A percentile compares a stretch with the other conserved stretches of the same genome.
Conservation (phyloP, 2,113 vertebrate species). For the Furnarius figulus region DNA sequence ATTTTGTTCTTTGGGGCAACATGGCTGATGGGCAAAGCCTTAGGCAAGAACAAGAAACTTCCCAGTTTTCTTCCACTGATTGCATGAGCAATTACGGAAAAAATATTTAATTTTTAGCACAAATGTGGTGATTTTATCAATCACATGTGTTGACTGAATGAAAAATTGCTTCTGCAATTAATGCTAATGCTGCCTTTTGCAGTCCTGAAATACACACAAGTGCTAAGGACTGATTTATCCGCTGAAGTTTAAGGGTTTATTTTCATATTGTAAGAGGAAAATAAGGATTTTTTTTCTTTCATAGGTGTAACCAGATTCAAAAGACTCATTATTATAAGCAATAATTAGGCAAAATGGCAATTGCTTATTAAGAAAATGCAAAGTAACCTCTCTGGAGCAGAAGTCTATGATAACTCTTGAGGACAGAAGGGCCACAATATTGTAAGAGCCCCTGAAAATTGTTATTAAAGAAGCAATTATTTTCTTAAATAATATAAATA, state of each 20-base stretch:
- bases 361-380: not conserved
- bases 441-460: not conserved
- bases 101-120: not conserved
- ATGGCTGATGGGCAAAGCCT: not conserved
- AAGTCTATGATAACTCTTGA: not conserved
- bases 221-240: not conserved
- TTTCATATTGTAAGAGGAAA: not conserved
- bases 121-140: not conserved
- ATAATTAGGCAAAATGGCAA: not conserved
- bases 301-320: not conserved
- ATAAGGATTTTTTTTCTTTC: not conserved
- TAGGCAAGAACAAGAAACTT: not conserved
- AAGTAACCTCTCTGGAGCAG: not conserved
- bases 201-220: not conserved
- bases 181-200: not conserved
- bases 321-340: not conserved
- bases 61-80: not conserved
- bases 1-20: fast-evolving
- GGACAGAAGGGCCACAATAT: not conserved
- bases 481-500: not conserved
- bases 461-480: not conserved
- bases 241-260: not conserved
- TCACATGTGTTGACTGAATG: not conserved
- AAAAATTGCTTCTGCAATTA: not conserved
- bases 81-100: not conserved